These are phyloP conservation scores for Lymantria dispar DNA, from an alignment of 2,888 invertebrate genomes.

Conservation along the genomic window DNA sequence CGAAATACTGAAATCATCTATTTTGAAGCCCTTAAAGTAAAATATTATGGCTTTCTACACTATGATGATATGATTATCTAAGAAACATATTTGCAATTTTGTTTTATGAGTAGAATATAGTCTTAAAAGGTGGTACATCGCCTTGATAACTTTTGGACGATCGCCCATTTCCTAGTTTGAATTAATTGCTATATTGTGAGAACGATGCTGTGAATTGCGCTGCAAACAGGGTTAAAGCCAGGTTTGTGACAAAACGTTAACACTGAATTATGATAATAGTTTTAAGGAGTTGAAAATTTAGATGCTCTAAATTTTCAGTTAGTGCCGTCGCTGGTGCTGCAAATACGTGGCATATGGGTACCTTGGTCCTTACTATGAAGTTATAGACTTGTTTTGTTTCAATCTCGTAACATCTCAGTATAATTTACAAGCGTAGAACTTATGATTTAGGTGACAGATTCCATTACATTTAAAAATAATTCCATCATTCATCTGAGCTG, in stretches of 20 bases:
- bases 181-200: conserved; percentile 45
- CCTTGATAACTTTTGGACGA: conserved; percentile 13
- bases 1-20: too few relatives aligned
- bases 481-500: too few relatives aligned
- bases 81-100: not conserved
- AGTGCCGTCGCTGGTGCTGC: conserved; percentile 51
- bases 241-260: conserved; percentile 69
- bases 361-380: conserved; percentile 45
- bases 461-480: too few relatives aligned
- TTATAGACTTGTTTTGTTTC: too few relatives aligned
- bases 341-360: conserved; percentile 34
- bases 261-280: conserved; percentile 76
- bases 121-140: conserved; percentile 8
- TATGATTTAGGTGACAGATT: too few relatives aligned
- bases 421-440: too few relatives aligned
- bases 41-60: too few relatives aligned
- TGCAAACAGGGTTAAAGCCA: conserved; percentile 45
- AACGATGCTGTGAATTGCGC: conserved; percentile 54
- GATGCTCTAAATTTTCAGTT: conserved; percentile 65
- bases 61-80: not conserved
- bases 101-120: conserved; percentile 1
- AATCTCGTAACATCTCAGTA: too few relatives aligned
- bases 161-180: conserved; percentile 31
- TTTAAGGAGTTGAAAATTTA: conserved; percentile 64
- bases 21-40: too few relatives aligned